phyloP scores from a whole-genome alignment of 2,888 invertebrate genomes.

The Dione vanillae region DNA sequence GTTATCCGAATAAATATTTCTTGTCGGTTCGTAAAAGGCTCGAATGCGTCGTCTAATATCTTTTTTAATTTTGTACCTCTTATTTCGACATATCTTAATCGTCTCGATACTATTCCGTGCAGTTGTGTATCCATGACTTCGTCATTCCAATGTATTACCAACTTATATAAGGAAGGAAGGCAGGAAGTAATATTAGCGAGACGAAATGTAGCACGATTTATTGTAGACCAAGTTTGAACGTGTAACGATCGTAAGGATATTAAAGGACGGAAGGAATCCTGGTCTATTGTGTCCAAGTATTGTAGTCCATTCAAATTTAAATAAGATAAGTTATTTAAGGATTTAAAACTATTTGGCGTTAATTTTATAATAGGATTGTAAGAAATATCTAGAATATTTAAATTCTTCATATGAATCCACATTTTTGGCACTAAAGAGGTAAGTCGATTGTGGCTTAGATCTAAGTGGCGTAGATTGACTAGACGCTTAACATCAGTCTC shows the following conservation, averaged over 20 bases:
- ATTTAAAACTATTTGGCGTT: slow-evolving; percentile 88
- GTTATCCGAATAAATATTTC: slow-evolving; percentile 91
- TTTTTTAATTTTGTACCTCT: slow-evolving; percentile 89
- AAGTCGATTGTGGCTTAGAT: slow-evolving; percentile 91
- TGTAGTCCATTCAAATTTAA: slow-evolving; percentile 90
- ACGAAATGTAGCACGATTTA: slow-evolving; percentile 87
- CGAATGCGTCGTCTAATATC: slow-evolving; percentile 91
- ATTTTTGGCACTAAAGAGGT: slow-evolving; percentile 89
- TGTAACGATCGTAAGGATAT: slow-evolving; percentile 88
- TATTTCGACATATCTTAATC: slow-evolving; percentile 91
- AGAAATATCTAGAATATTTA: slow-evolving; percentile 91
- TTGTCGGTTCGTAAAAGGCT: slow-evolving; percentile 89
- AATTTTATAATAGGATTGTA: slow-evolving; percentile 92
- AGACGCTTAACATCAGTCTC: slow-evolving; percentile 89
- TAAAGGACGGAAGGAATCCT: slow-evolving; percentile 89
- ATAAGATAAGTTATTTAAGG: slow-evolving; percentile 88
- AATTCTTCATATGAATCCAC: slow-evolving; percentile 88
- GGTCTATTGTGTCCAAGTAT: slow-evolving; percentile 89
- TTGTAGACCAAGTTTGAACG: slow-evolving; percentile 90
- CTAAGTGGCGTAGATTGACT: slow-evolving; percentile 88
- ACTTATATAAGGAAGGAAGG: slow-evolving; percentile 88
- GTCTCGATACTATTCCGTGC: slow-evolving; percentile 90
- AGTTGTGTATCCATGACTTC: slow-evolving; percentile 89
- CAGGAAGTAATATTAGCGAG: slow-evolving; percentile 89
- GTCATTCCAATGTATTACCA: slow-evolving; percentile 91